These are phyloP conservation scores for Prenolepis imparis DNA, from an alignment of 2,888 invertebrate genomes.

Conservation along the genomic window DNA sequence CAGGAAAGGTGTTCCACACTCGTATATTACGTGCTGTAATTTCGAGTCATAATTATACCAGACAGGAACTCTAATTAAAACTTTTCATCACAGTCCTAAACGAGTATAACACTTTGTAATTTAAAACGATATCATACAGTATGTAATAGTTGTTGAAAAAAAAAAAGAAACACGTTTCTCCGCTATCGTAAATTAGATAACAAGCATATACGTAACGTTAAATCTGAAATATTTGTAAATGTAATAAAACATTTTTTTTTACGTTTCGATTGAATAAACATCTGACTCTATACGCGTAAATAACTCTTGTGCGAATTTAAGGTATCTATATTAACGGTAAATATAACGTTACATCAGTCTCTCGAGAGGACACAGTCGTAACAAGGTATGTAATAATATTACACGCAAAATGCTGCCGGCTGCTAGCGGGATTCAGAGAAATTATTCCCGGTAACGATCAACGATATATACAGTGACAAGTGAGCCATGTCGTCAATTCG, in stretches of 20 bases:
- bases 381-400: conserved; percentile 9
- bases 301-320: neutral
- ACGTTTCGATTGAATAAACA: neutral
- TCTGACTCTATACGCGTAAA: neutral
- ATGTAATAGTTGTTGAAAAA: neutral
- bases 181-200: neutral
- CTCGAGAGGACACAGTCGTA: neutral
- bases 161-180: conserved; percentile 20
- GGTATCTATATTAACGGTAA: conserved; percentile 16
- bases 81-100: conserved; percentile 63
- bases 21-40: conserved; percentile 53
- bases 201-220: neutral
- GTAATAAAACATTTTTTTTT: neutral
- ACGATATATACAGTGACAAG: conserved; percentile 11
- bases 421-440: conserved; percentile 1
- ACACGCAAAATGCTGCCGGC: conserved; percentile 21
- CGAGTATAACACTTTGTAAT: conserved; percentile 53
- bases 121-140: conserved; percentile 48
- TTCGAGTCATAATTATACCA: conserved; percentile 52
- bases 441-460: conserved; percentile 19
- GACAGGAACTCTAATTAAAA: conserved; percentile 69
- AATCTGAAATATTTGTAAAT: neutral
- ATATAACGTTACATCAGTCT: conserved; percentile 14
- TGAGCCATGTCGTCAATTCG: conserved; percentile 5
- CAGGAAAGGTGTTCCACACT: conserved; percentile 47